phyloP scores from a whole-genome alignment of 1,140 invertebrate species.

The Rhyacophila brunnea region DNA sequence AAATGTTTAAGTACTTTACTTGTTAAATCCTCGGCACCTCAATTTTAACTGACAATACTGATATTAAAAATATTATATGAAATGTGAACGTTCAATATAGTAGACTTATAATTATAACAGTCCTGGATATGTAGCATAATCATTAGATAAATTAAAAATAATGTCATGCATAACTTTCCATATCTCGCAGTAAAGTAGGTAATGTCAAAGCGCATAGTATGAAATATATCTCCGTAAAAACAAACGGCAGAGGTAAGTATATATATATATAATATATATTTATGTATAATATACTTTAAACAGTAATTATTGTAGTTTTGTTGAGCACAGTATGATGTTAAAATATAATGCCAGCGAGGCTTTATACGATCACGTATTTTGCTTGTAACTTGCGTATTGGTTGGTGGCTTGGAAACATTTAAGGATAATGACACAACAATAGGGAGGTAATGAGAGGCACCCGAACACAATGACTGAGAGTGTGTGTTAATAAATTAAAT shows the following conservation, averaged over 20 bases:
- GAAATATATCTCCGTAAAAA: conserved; percentile 7
- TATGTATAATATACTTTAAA: background rate
- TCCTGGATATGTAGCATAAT: conserved; percentile 24
- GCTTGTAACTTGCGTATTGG: background rate
- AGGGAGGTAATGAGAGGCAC: conserved; percentile 1
- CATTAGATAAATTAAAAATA: conserved; percentile 28
- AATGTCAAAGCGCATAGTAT: conserved; percentile 20
- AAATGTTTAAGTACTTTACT: too few species aligned
- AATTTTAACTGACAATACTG: too few species aligned
- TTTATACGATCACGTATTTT: background rate
- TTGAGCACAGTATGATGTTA: background rate
- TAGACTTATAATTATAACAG: conserved; percentile 13
- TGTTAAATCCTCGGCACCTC: too few species aligned
- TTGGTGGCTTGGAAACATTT: conserved; percentile 1
- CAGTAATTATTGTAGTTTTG: background rate
- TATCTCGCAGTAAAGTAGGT: conserved; percentile 26
- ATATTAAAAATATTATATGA: too few species aligned
- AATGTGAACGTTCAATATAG: conserved; percentile 10
- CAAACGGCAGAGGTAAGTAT: background rate
- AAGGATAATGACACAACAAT: conserved; percentile 7
- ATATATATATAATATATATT: background rate
- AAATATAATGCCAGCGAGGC: too few species aligned
- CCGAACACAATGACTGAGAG: background rate
- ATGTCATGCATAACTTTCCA: conserved; percentile 33
- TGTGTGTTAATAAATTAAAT: background rate